These are phyloP conservation scores for Tupaia chinensis DNA, from an alignment of 2,113 vertebrate genomes.

Conservation along the genomic window DNA sequence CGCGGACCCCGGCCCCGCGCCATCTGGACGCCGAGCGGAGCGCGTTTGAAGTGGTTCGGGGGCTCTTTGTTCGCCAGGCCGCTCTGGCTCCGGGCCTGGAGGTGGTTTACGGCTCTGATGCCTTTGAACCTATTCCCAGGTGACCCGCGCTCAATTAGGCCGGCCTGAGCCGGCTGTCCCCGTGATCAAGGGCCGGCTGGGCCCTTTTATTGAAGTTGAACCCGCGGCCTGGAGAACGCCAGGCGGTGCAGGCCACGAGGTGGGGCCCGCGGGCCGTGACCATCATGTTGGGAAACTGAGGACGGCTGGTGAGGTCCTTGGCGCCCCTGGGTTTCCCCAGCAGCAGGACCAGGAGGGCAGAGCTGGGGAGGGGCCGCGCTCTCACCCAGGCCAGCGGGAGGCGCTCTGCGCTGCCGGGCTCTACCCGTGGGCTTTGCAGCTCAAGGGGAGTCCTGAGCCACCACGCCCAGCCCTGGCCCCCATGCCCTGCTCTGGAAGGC, in stretches of 20 bases:
- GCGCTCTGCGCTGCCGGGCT: fast-evolving
- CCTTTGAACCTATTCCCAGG: slow-evolving; percentile 83
- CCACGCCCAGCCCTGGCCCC: neutral
- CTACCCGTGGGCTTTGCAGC: fast-evolving
- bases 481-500: neutral
- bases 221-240: neutral
- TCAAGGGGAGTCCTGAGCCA: fast-evolving
- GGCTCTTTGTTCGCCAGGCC: slow-evolving; percentile 76
- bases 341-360: neutral
- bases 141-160: slow-evolving; percentile 76
- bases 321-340: neutral
- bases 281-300: neutral
- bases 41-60: slow-evolving; percentile 74
- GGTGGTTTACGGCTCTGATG: slow-evolving; percentile 78
- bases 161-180: slow-evolving; percentile 55
- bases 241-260: neutral
- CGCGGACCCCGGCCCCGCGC: neutral
- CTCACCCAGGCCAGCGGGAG: neutral
- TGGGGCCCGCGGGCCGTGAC: neutral
- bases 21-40: slow-evolving; percentile 69
- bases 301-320: too few relatives aligned
- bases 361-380: neutral
- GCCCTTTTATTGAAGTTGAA: slow-evolving; percentile 56
- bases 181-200: slow-evolving; percentile 57
- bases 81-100: slow-evolving; percentile 76